These are phyloP conservation scores for Bovichtus diacanthus DNA, from an alignment of 2,797 vertebrate genomes.

Conservation along the genomic window DNA sequence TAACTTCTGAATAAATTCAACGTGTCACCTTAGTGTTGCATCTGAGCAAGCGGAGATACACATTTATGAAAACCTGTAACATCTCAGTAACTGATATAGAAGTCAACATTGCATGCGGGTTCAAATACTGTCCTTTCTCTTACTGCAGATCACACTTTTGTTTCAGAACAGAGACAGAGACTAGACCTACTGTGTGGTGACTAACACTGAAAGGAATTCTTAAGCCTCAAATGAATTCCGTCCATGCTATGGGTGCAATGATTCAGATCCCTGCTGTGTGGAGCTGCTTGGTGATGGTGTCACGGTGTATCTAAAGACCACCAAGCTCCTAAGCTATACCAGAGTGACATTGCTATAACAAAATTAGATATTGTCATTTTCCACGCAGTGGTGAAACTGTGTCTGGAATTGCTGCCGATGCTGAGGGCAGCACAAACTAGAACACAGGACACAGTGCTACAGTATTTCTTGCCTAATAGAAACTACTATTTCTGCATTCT, in stretches of 20 bases:
- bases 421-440: slow-evolving; percentile 56
- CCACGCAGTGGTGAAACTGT: not conserved
- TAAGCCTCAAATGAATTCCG: not conserved
- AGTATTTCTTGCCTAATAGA: slow-evolving; percentile 66
- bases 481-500: slow-evolving; percentile 79
- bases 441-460: slow-evolving; percentile 66
- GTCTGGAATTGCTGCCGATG: slow-evolving; percentile 24
- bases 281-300: not conserved
- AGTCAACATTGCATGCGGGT: not conserved
- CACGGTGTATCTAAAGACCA: not conserved
- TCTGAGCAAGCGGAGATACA: not conserved
- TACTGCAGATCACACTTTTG: not conserved
- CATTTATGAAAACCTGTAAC: not conserved
- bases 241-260: not conserved
- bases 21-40: not conserved
- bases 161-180: not conserved
- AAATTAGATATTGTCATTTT: not conserved
- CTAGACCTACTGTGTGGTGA: not conserved
- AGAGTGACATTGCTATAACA: not conserved
- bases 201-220: not conserved
- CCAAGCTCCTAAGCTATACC: not conserved
- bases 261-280: not conserved
- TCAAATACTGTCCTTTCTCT: not conserved
- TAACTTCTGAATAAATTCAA: not conserved
- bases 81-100: not conserved